phyloP scores from a whole-genome alignment of 2,113 vertebrate species.

The Eleginops maclovinus region DNA sequence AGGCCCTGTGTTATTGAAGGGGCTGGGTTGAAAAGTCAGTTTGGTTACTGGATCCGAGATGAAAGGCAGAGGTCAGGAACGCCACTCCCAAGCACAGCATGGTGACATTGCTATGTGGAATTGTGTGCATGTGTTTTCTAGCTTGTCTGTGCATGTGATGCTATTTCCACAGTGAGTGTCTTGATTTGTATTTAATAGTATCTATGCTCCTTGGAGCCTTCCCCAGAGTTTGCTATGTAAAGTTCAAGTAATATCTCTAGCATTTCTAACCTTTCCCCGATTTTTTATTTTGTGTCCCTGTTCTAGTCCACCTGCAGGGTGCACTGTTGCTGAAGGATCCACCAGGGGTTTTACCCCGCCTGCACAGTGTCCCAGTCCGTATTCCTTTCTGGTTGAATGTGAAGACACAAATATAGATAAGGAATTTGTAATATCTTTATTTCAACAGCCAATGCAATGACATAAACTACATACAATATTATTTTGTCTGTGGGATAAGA shows the following conservation, averaged over 20 bases:
- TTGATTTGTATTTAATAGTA: slow-evolving; percentile 21
- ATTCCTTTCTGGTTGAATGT: slow-evolving; percentile 11
- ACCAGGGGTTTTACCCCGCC: slow-evolving; percentile 40
- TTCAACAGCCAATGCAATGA: slow-evolving; percentile 19
- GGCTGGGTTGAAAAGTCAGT: slow-evolving; percentile 51
- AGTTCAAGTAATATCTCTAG: slow-evolving; percentile 12
- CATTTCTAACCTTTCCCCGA: background rate
- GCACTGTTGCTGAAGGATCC: slow-evolving; percentile 74
- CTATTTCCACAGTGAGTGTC: slow-evolving; percentile 24
- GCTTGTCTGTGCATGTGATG: slow-evolving; percentile 20
- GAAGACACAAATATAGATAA: slow-evolving; percentile 27
- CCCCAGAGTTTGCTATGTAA: slow-evolving; percentile 17
- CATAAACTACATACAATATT: background rate
- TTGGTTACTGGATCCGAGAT: slow-evolving; percentile 70
- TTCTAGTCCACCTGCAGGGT: slow-evolving; percentile 71
- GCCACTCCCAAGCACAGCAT: slow-evolving; percentile 52
- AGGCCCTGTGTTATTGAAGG: slow-evolving; percentile 45
- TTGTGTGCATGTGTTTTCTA: slow-evolving; percentile 16
- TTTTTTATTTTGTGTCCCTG: slow-evolving; percentile 29
- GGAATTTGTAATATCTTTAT: slow-evolving; percentile 13
- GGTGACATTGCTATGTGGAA: slow-evolving; percentile 42
- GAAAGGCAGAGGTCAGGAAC: slow-evolving; percentile 74
- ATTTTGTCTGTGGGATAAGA: background rate
- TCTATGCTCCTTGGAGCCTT: background rate
- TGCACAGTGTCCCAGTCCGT: slow-evolving; percentile 38